Evolutionary conservation across 2,797 vertebrate species (phyloP), one percentile per base, ranked within the genome.

Genomic region (Australoheros facetus): DNA sequence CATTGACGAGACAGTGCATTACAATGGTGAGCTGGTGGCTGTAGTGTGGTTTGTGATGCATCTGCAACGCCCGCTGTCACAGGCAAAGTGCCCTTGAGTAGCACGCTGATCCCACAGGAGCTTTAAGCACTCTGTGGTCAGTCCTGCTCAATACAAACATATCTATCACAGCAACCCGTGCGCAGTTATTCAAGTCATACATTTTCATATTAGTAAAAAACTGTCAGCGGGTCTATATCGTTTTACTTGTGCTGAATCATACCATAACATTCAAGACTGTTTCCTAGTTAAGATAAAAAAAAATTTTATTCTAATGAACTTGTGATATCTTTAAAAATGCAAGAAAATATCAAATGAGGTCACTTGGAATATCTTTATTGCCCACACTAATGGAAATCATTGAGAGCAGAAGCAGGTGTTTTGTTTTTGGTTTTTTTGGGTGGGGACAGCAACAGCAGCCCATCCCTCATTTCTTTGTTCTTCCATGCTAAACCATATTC

Each of bases 381-480:
- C 80, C 39, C 82, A n/a, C 37, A 51, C 64, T 13, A n/a, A 69
- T 51, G 45, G 26, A 69, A 28, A 69, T 56, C 64, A 57, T 45
- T 28, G 30, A 11, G 66, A 72, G 71, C 77, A 71, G 55, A 69
- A 7, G 74, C 82, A 90, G 83, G 82, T 89, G 78, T 75, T 83
- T 90, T 75, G 39, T 30, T 30, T 30, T 30, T 4, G 4, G 4
- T 30, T 30, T 30, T 30, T 30, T 30, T 30, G 89, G 87, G 81
- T 71, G 91, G 86, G 62, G 82, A 85, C 56, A 73, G 62, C 72
- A 79, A 76, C 66, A 30, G 55, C 62, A 84, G 82, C 81, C 85
- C 75, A 84, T 59, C 85, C 81, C 73, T 85, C 32, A 59, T 82
- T 56, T 89, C 88, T 91, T 93, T 92, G 89, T 89, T 89, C 85